phyloP scores from a whole-genome alignment of 2,113 vertebrate genomes.

The Oryzias melastigma region DNA sequence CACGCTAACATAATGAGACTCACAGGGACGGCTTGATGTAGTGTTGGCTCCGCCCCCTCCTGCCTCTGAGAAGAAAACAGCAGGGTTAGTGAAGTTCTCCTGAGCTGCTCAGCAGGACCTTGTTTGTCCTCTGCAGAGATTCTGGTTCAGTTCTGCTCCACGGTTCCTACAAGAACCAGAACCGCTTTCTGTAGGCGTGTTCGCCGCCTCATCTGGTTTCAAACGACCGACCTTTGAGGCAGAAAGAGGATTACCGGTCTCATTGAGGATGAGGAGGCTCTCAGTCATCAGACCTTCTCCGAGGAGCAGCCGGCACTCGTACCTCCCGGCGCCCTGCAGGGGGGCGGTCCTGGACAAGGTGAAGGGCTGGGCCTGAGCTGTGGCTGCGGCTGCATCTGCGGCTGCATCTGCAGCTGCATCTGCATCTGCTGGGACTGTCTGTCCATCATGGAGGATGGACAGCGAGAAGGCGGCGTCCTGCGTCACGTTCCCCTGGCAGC shows the following conservation, averaged over 20 bases:
- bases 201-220: no score
- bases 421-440: not conserved
- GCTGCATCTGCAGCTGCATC: accelerated
- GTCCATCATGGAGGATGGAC: constrained; percentile 10
- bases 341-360: constrained; percentile 19
- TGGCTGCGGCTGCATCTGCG: no score
- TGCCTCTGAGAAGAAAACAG: not conserved
- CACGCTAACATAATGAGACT: not conserved
- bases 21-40: not conserved
- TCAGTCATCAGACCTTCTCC: constrained; percentile 4
- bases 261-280: constrained; percentile 4
- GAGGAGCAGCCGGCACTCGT: constrained; percentile 55
- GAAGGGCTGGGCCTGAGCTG: not conserved
- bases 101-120: no score
- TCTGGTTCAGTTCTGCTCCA: not conserved
- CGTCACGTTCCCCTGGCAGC: constrained; percentile 45
- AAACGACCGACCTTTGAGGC: not conserved
- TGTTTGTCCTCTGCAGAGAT: no score
- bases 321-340: not conserved
- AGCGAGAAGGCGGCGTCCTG: constrained; percentile 16
- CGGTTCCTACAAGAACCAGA: no score
- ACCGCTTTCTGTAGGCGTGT: no score
- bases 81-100: no score
- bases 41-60: not conserved
- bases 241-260: constrained; percentile 25